Evolutionary conservation across 2,113 vertebrate genomes (phyloP).

Genomic region (Rutilus rutilus): DNA sequence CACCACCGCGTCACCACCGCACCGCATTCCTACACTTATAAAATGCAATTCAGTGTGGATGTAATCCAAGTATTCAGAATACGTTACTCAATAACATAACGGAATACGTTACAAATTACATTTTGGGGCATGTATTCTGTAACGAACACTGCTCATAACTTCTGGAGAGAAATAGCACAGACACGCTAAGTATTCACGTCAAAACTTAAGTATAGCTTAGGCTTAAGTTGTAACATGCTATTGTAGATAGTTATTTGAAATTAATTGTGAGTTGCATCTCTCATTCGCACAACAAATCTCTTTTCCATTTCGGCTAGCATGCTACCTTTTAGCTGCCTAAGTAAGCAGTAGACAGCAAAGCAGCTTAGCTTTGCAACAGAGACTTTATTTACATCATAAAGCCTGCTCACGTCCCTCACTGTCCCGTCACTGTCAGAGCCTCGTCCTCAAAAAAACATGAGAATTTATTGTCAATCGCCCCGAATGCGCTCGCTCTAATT

Average conservation of each 20-base stretch:
- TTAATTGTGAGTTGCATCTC: not conserved
- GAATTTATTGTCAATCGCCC: conserved; percentile 69
- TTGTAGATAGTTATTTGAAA: not conserved
- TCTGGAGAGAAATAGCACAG: no score
- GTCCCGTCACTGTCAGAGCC: conserved; percentile 27
- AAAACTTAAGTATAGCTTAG: no score
- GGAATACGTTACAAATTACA: no score
- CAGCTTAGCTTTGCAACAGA: not conserved
- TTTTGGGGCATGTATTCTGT: no score
- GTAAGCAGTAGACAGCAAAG: not conserved
- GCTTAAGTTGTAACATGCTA: not conserved
- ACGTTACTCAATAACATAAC: no score
- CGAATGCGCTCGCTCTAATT: conserved; percentile 69
- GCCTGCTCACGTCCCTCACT: not conserved
- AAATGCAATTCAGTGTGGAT: no score
- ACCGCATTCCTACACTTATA: no score
- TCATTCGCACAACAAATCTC: not conserved
- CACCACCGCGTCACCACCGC: no score
- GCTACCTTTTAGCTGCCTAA: not conserved
- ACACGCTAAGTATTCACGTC: no score
- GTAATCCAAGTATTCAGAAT: no score
- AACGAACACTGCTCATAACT: no score
- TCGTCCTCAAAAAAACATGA: conserved; percentile 60
- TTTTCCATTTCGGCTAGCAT: not conserved
- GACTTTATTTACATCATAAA: not conserved